A percentile compares a stretch with the other conserved stretches of the same genome.
Conservation (phyloP, 2,113 vertebrate species). For the Morphnarchus princeps region DNA sequence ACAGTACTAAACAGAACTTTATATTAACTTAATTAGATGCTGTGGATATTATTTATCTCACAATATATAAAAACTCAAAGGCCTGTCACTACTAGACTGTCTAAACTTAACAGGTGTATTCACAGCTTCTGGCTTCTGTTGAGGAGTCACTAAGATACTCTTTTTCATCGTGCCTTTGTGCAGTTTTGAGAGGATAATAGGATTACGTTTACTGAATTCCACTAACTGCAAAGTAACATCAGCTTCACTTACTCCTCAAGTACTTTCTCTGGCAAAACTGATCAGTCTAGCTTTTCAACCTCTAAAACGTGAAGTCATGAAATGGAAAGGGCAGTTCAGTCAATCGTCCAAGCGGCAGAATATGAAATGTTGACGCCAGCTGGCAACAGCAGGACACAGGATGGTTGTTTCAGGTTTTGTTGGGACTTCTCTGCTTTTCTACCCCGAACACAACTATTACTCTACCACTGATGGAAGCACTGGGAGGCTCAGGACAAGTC, state of each 20-base stretch:
- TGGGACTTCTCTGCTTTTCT: neutral
- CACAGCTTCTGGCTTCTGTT: slow-evolving; percentile 4
- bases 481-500: neutral
- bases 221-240: slow-evolving; percentile 61
- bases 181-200: slow-evolving; percentile 62
- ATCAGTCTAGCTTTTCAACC: slow-evolving; percentile 53
- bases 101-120: slow-evolving; percentile 13
- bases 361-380: slow-evolving; percentile 10
- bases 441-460: neutral
- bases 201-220: slow-evolving; percentile 64
- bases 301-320: neutral
- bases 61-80: neutral
- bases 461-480: neutral
- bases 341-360: slow-evolving; percentile 37
- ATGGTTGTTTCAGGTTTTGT: neutral
- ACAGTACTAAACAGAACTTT: slow-evolving; percentile 44
- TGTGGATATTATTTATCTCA: slow-evolving; percentile 38
- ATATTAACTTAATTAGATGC: slow-evolving; percentile 27
- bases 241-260: slow-evolving; percentile 59
- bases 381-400: neutral
- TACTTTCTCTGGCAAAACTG: slow-evolving; percentile 52
- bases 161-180: slow-evolving; percentile 26
- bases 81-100: slow-evolving; percentile 19
- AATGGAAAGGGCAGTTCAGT: slow-evolving; percentile 52
- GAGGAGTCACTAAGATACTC: slow-evolving; percentile 42